Evolutionary conservation across 1,140 invertebrate genomes (phyloP).

Genomic region (Diploscapter pachys): DNA sequence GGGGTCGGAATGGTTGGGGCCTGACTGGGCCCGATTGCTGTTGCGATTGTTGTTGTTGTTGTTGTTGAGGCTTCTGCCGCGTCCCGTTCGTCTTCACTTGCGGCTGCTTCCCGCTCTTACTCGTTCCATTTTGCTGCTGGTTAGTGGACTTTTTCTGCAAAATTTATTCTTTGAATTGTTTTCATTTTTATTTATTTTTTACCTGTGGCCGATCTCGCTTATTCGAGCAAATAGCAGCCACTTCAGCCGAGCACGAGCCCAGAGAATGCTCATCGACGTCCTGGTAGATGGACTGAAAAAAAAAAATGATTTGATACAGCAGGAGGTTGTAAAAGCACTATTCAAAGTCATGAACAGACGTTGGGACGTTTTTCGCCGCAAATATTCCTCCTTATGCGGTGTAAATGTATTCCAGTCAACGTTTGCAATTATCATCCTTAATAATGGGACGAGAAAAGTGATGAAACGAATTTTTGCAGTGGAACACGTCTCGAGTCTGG

Average conservation of each 20-base stretch:
- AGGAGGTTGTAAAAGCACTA: neutral
- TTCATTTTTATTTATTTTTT: conserved; percentile 5
- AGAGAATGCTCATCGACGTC: conserved; percentile 53
- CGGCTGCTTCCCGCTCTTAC: conserved; percentile 8
- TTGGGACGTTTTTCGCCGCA: too few relatives aligned
- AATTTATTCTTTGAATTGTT: conserved; percentile 1
- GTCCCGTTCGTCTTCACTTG: conserved; percentile 23
- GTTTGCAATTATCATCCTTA: too few relatives aligned
- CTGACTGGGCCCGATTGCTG: conserved; percentile 34
- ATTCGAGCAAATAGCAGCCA: conserved; percentile 55
- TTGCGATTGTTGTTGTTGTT: neutral
- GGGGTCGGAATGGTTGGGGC: conserved; percentile 50
- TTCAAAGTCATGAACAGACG: neutral
- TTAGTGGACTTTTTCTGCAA: conserved; percentile 1
- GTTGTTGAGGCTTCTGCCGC: too few relatives aligned
- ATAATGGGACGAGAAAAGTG: too few relatives aligned
- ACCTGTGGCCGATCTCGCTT: neutral
- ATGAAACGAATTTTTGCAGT: too few relatives aligned
- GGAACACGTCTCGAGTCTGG: neutral
- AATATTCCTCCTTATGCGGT: too few relatives aligned
- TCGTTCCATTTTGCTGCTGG: conserved; percentile 16
- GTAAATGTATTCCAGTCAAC: too few relatives aligned
- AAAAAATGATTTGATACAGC: neutral
- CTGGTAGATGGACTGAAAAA: conserved; percentile 25
- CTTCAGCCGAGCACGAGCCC: conserved; percentile 56